These are phyloP conservation scores for Leptonema lineaticorne DNA, from an alignment of 1,140 invertebrate genomes.

Conservation along the genomic window DNA sequence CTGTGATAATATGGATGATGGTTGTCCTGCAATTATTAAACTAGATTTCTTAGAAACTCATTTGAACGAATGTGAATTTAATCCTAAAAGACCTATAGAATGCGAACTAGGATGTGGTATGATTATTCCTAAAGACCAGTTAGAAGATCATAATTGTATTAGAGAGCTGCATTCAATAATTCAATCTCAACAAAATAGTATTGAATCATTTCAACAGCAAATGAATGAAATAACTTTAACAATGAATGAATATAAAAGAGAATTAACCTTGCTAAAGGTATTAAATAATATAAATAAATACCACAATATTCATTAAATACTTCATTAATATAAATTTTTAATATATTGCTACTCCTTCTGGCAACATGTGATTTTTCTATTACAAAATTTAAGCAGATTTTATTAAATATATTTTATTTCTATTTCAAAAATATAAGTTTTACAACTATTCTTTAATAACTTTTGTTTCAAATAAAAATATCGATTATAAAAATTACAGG, in stretches of 20 bases:
- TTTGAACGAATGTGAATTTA: conserved; percentile 83
- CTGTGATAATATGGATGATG: conserved; percentile 88
- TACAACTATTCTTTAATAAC: too few relatives aligned
- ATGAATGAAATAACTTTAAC: conserved; percentile 82
- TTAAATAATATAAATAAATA: not conserved
- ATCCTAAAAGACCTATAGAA: conserved; percentile 89
- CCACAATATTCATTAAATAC: not conserved
- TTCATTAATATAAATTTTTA: too few relatives aligned
- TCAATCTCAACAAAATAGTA: conserved; percentile 80
- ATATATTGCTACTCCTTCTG: too few relatives aligned
- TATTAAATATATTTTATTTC: too few relatives aligned
- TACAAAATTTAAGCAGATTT: too few relatives aligned
- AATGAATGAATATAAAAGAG: conserved; percentile 85
- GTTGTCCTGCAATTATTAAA: conserved; percentile 83
- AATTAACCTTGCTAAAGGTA: conserved; percentile 82
- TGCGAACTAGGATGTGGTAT: conserved; percentile 93
- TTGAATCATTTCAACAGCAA: conserved; percentile 82
- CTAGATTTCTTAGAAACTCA: conserved; percentile 81
- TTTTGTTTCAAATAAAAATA: not conserved
- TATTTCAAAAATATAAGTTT: too few relatives aligned
- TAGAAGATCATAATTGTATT: conserved; percentile 93
- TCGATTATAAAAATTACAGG: conserved; percentile 55
- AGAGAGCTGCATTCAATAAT: conserved; percentile 83
- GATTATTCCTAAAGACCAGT: conserved; percentile 92
- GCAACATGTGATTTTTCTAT: too few relatives aligned